A percentile compares a stretch with the other conserved stretches of the same genome.
These are phyloP conservation scores for Liposcelis brunnea DNA, from an alignment of 2,888 invertebrate genomes.

Conservation along the genomic window DNA sequence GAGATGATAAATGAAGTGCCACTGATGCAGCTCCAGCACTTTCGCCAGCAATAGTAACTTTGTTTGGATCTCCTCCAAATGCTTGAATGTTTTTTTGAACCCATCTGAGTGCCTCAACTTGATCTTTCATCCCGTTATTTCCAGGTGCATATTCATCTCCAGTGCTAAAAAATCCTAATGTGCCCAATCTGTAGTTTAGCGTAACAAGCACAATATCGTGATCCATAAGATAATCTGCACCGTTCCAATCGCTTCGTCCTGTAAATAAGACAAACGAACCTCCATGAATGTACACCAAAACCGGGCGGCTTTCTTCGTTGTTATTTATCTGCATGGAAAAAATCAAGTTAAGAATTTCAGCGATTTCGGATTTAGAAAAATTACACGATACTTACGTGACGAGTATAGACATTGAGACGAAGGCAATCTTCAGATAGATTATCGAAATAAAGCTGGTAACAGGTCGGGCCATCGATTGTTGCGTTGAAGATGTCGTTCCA, in stretches of 20 bases:
- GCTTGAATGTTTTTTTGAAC: conserved; percentile 8
- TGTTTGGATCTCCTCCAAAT: conserved; percentile 13
- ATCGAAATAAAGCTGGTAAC: not conserved
- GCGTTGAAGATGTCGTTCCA: not conserved
- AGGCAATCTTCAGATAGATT: conserved; percentile 26
- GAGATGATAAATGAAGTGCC: conserved; percentile 12
- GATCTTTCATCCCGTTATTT: conserved; percentile 13
- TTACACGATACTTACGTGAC: too few relatives aligned
- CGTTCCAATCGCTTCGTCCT: conserved; percentile 9
- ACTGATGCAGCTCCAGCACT: conserved; percentile 13
- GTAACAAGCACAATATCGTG: conserved; percentile 18
- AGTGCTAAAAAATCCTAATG: conserved; percentile 11
- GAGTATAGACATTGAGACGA: conserved; percentile 26
- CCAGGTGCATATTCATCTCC: conserved; percentile 11
- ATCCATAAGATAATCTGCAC: conserved; percentile 14
- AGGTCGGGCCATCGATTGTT: not conserved
- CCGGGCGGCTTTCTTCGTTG: conserved; percentile 19
- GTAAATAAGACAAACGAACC: conserved; percentile 25
- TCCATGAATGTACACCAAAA: conserved; percentile 34
- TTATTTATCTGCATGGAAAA: too few relatives aligned
- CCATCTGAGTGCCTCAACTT: conserved; percentile 10
- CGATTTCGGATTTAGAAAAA: too few relatives aligned
- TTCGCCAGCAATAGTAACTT: conserved; percentile 13
- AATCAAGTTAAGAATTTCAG: too few relatives aligned
- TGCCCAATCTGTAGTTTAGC: conserved; percentile 16